Base-by-base conservation (phyloP, 2,888 invertebrate genomes). In the Eumacrocentrus americanus region DNA sequence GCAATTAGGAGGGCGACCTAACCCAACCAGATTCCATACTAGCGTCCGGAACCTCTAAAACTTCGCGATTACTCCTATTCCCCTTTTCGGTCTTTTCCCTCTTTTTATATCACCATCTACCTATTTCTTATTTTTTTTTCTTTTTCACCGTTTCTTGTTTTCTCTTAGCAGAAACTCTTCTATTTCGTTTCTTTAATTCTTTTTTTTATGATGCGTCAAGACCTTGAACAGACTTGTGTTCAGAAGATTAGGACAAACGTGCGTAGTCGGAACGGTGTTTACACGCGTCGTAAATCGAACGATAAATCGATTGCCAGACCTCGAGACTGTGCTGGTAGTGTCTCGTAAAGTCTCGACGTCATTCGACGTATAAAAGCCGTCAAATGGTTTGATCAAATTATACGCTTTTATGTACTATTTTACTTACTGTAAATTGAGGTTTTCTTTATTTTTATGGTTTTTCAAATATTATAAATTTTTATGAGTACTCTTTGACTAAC, bases 241-340 rank as follows among this genome's bases (percentile, higher is more conserved):
- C 18, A 16, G 55, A 25, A 51, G 52, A 51, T 58, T 58, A 42
- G 50, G 12, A 25, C 47, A 12, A 58, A 23, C 42, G 38, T 47
- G 44, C 23, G 20, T 34, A 29, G 29, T 38, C 47, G 44, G 55
- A 59, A 61, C 60, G 57, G 62, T 60, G 64, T 72, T 72, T 69
- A 68, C 67, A 66, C 66, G 64, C 50, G 64, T 68, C 64, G 65
- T 71, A 73, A 73, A 73, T 73, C 73, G 70, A 70, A 71, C 68
- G 67, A 71, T 71, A 71, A 73, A 73, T 73, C 65, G 72, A 72
- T 72, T 70, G 67, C 53, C 4, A 53, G 60, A 46, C 58, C 47
- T 58, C 40, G 54, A 54, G 44, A 61, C n/a, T 29, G 29, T 29
- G 9, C 29, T 4, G 4, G 29, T 29, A 9, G 29, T 29, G 29